Base-by-base conservation (phyloP, 2,888 invertebrate species). In the Junonia oenone region DNA sequence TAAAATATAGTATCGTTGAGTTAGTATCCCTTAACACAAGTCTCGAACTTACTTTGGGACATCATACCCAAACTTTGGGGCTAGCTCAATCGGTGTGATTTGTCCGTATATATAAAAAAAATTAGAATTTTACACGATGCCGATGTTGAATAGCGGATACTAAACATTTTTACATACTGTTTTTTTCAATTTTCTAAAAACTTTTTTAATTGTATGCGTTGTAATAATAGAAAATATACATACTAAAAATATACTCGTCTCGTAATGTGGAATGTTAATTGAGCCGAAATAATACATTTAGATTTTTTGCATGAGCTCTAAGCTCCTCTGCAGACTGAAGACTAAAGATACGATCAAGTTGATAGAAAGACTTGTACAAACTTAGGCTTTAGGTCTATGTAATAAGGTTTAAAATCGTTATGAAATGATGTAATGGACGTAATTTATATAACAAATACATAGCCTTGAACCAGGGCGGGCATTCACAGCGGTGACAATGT, bases 401-500 rank as follows among this genome's bases (percentile, higher is more conserved):
- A 11, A n/a, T 27, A 53, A 49, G 45, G 51, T 46, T 26, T 14
- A 60, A 46, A 55, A 40, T 57, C 14, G 19, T 29, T 49, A 35
- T 8, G 14, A 14, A 29, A 45, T 50, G 40, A 49, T 51, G 35
- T 27, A 53, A 58, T 56, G 29, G 26, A 40, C 29, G 46, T 53
- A 46, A 59, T 59, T 56, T 56, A 53, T 53, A 47, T 29, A 55
- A 35, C 46, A 52, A 26, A 33, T 52, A 37, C 38, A 27, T 53
- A 40, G 56, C 64, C 64, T 64, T 64, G 64, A 63, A 63, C 63
- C 54, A 50, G 52, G 38, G 48, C 64, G 63, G 61, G 35, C 64
- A 37, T 58, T 61, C 81, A 81, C 81, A 76, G 71, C 68, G 59
- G 57, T 60, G 58, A 62, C 61, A 51, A 57, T 59, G 57, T 59